Percentiles rank a stretch among this genome's conserved stretches.
phyloP scores from a whole-genome alignment of 2,113 vertebrate genomes.

The Sisor rabdophorus region DNA sequence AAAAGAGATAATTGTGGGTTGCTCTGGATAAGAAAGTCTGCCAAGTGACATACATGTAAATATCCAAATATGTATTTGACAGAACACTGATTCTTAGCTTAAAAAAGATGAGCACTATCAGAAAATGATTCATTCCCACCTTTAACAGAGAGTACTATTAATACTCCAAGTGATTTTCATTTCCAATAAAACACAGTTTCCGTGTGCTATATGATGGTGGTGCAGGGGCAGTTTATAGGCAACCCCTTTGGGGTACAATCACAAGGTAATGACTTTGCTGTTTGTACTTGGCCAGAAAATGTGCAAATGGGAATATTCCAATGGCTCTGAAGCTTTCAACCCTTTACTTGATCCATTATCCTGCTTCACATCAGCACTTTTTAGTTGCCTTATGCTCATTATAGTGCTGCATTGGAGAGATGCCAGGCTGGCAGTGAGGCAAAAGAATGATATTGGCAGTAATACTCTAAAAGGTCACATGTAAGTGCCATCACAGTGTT shows the following conservation, averaged over 20 bases:
- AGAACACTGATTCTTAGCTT: not conserved
- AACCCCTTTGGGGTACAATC: conserved; percentile 15
- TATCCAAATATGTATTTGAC: not conserved
- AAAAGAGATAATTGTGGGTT: too few species aligned
- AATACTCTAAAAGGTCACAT: conserved; percentile 14
- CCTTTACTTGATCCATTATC: conserved; percentile 17
- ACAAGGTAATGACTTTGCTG: conserved; percentile 25
- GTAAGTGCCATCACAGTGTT: not conserved
- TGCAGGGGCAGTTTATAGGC: not conserved
- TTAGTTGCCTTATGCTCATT: conserved; percentile 18
- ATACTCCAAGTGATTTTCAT: not conserved
- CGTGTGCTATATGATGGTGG: not conserved
- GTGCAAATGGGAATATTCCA: conserved; percentile 24
- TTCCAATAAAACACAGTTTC: not conserved
- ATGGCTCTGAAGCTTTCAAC: conserved; percentile 2
- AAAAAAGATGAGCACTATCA: not conserved
- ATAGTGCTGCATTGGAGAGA: conserved; percentile 9
- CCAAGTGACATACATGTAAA: too few species aligned
- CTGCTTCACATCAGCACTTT: conserved; percentile 18
- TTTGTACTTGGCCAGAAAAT: conserved; percentile 22
- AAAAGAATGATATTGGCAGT: conserved; percentile 13
- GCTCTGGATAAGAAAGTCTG: too few species aligned
- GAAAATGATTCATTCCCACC: not conserved
- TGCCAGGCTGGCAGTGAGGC: conserved; percentile 3
- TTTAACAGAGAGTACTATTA: not conserved